Base-by-base conservation (phyloP, 2,888 invertebrate genomes). In the Torymus texanus region DNA sequence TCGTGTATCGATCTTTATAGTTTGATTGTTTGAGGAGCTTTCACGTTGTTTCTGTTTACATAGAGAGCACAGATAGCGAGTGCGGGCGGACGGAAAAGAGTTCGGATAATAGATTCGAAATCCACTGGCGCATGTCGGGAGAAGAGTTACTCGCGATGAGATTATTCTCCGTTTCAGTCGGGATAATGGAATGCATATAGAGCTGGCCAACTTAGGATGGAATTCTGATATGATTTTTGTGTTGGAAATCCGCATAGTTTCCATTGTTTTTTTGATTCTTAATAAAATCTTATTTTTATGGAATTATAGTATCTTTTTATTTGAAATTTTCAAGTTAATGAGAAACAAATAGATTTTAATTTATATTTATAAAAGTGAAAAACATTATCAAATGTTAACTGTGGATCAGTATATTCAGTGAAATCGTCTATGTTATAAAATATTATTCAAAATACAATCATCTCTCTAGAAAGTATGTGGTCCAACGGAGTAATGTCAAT, bases 51-150 rank as follows among this genome's bases (percentile, higher is more conserved):
- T 68, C 62, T n/a, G 55, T 68, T 62, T 68, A 62, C 55, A 62
- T 8, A 55, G 10, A 5, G 8, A 8, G 41, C 41, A 41, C 41
- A 41, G 5, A 41, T 41, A 41, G 2, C 12, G 41, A 50, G 61
- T 2, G 50, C 2, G 0, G 11, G 13, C 11, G 21, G 70, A 18
- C 8, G 13, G 18, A 68, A 18, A 56, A 56, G 14, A 41, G 41
- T 41, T 41, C 41, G 41, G 56, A 56, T 73, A 73, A 73, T 73
- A 18, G 73, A 73, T 73, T 73, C 41, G 18, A 73, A 55, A 65
- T 18, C 10, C 65, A 63, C 18, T 41, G 73, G 10, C 11, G 13
- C 63, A 41, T 41, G 41, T 8, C 41, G 12, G 50, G 14, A 55
- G 55, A 73, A 73, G 56, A 56, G 56, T 73, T 73, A 65, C 65